Evolutionary conservation across 1,140 invertebrate species (phyloP).

Genomic region (Aphelenchoides fujianensis): DNA sequence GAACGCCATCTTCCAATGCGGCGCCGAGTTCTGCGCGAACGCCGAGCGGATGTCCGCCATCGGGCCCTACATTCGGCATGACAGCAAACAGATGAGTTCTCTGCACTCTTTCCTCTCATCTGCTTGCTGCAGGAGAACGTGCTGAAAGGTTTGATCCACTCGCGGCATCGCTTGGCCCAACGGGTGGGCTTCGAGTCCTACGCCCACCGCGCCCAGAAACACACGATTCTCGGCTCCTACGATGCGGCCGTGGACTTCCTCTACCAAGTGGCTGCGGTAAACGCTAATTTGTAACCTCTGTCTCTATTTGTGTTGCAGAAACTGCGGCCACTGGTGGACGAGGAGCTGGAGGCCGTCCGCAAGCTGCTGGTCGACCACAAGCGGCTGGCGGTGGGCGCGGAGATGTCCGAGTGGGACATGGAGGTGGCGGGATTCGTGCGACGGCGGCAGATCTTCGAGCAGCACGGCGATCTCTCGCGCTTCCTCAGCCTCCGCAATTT

Average conservation of each 20-base stretch:
- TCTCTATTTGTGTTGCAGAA: not conserved
- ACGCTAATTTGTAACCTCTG: no score
- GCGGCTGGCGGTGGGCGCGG: not conserved
- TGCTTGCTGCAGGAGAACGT: constrained; percentile 49
- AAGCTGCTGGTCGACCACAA: constrained; percentile 10
- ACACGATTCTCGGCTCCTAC: constrained; percentile 51
- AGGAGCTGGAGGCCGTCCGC: constrained; percentile 24
- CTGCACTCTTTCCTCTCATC: no score
- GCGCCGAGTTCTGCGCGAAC: constrained; percentile 26
- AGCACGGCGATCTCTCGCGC: constrained; percentile 16
- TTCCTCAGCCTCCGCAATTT: constrained; percentile 35
- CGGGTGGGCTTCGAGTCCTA: constrained; percentile 58
- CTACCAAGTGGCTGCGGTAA: constrained; percentile 43
- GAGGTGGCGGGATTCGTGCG: constrained; percentile 23
- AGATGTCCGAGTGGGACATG: constrained; percentile 41
- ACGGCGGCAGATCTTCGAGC: constrained; percentile 23
- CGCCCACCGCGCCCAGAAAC: constrained; percentile 55
- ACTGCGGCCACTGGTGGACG: constrained; percentile 14
- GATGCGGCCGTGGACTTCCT: constrained; percentile 54
- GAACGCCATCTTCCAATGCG: constrained; percentile 45
- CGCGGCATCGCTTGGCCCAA: constrained; percentile 47
- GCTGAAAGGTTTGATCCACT: constrained; percentile 35
- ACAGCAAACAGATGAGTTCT: no score
- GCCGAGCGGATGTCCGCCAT: constrained; percentile 19
- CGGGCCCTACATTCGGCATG: constrained; percentile 5